phyloP scores from a whole-genome alignment of 37 sponge, comb jelly and placozoan species.

The Halisarca cf. caerulea region DNA sequence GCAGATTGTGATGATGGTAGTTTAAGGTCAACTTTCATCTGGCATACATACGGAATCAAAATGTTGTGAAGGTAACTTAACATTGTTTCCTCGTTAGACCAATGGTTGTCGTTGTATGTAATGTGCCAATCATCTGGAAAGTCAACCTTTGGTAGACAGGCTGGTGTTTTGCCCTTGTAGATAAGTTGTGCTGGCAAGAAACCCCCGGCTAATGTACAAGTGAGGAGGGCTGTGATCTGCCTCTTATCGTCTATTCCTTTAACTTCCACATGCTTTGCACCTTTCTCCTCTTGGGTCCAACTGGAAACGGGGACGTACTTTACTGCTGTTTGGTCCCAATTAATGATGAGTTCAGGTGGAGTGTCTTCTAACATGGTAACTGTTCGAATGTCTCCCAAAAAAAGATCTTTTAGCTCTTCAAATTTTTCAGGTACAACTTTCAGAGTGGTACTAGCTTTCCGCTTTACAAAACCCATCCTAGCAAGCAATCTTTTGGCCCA shows the following conservation, averaged over 20 bases:
- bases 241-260: conserved; percentile 26
- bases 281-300: conserved; percentile 33
- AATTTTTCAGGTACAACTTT: conserved; percentile 23
- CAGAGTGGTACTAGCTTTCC: conserved; percentile 14
- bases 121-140: conserved; percentile 25
- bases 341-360: conserved; percentile 27
- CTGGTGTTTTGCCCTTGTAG: conserved; percentile 23
- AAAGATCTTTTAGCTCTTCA: conserved; percentile 25
- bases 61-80: not conserved
- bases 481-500: conserved; percentile 28
- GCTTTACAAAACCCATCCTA: conserved; percentile 39
- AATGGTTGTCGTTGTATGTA: conserved; percentile 26
- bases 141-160: conserved; percentile 14
- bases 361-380: conserved; percentile 4
- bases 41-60: conserved; percentile 7
- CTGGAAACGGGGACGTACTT: conserved; percentile 34
- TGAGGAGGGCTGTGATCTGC: conserved; percentile 34
- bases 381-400: conserved; percentile 13
- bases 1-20: not conserved
- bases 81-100: conserved; percentile 40
- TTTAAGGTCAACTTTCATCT: not conserved
- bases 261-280: conserved; percentile 4
- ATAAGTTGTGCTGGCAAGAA: conserved; percentile 24
- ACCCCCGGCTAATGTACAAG: conserved; percentile 22
- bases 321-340: conserved; percentile 35